These are phyloP conservation scores for Beaufortia kweichowensis DNA, from an alignment of 2,113 vertebrate genomes.

Conservation along the genomic window DNA sequence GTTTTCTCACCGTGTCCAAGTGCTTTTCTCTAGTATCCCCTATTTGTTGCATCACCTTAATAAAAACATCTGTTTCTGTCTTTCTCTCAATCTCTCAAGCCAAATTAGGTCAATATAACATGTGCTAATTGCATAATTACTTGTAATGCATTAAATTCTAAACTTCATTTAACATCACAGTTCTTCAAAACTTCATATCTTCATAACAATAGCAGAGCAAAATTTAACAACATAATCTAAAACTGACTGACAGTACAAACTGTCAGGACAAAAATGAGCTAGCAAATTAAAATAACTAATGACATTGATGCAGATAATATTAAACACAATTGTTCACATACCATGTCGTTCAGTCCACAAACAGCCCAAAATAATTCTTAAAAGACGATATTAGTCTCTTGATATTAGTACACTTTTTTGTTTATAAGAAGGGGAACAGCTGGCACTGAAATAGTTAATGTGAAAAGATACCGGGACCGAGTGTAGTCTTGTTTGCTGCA, in stretches of 20 bases:
- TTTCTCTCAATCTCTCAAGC: background rate
- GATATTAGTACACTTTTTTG: background rate
- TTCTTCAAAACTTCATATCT: no score
- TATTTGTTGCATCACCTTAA: constrained; percentile 26
- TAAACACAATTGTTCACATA: background rate
- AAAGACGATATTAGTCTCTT: background rate
- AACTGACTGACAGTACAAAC: no score
- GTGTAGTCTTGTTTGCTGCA: constrained; percentile 56
- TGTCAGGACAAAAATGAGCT: no score
- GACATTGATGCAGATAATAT: background rate
- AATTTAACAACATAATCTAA: no score
- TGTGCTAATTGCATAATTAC: no score
- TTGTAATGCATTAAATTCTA: no score
- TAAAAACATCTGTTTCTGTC: constrained; percentile 31
- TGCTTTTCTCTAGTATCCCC: constrained; percentile 34
- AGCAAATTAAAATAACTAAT: background rate
- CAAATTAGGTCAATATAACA: no score
- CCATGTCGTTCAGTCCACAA: background rate
- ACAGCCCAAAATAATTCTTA: background rate
- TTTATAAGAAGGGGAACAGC: background rate
- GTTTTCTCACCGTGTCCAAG: constrained; percentile 45
- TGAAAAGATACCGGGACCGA: background rate
- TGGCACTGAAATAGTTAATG: constrained; percentile 54
- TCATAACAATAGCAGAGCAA: no score
- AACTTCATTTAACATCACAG: no score